Conservation (phyloP, 2,888 invertebrate species). For the Chaetoderma sp. region DNA sequence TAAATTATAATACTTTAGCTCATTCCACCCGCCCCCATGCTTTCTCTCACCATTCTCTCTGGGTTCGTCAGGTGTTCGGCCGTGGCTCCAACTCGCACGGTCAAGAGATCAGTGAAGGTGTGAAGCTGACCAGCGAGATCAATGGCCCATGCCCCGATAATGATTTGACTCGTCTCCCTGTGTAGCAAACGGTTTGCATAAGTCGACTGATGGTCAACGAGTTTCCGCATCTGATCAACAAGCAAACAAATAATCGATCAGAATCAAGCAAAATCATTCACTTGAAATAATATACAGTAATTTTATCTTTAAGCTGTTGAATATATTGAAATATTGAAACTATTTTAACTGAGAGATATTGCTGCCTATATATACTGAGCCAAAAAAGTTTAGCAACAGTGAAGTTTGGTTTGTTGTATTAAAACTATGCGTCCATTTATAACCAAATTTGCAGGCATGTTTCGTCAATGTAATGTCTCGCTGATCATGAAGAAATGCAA, state of each 20-base stretch:
- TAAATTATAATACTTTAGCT: too few relatives aligned
- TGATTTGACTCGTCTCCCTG: constrained; percentile 32
- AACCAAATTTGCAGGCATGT: too few relatives aligned
- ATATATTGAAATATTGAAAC: too few relatives aligned
- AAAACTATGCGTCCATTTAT: too few relatives aligned
- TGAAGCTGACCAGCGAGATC: constrained; percentile 23
- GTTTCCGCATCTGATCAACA: constrained; percentile 27
- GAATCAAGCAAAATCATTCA: not conserved
- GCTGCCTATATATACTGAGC: too few relatives aligned
- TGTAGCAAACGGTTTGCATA: constrained; percentile 39
- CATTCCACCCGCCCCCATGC: too few relatives aligned
- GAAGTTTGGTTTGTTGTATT: too few relatives aligned
- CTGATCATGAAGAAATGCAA: too few relatives aligned
- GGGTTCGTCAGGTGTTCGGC: constrained; percentile 36
- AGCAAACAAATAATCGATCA: not conserved
- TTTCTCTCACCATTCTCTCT: constrained; percentile 21
- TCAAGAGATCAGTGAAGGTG: constrained; percentile 27
- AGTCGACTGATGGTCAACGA: constrained; percentile 33
- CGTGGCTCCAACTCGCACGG: constrained; percentile 32
- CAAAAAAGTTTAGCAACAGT: too few relatives aligned
- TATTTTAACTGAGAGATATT: too few relatives aligned
- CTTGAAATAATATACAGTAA: not conserved
- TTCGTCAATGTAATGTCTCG: too few relatives aligned
- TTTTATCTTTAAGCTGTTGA: not conserved
- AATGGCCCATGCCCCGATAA: constrained; percentile 39